Base-by-base conservation (phyloP, 2,888 invertebrate species). In the Odontocerum albicorne region DNA sequence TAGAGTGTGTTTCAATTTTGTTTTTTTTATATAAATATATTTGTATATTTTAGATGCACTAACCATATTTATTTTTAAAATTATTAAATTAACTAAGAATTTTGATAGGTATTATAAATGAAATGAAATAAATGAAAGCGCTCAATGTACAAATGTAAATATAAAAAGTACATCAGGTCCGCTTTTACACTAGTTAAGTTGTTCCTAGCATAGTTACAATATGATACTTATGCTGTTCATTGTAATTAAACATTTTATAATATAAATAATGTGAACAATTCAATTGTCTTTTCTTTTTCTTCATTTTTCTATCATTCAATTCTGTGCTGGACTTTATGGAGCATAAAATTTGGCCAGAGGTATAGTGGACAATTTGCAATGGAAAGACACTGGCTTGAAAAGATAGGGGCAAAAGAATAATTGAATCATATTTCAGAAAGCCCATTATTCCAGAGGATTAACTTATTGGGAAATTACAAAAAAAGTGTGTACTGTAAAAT, bases 161-260 rank as follows among this genome's bases (percentile, higher is more conserved):
- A 78, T 73, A 72, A 58, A 71, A 72, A 76, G 70, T 72, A 74
- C 72, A 74, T 74, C 73, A 72, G 75, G 75, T 75, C 75, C 74
- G 77, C 77, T 77, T 77, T 72, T 73, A 73, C 71, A 71, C 74
- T 56, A 72, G 70, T 67, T 77, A 77, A 78, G 75, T 77, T 77
- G 78, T 78, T 78, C 71, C 75, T 78, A 78, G 75, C 71, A 74
- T 77, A 77, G 76, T 76, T 77, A 77, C 73, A 75, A 75, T 75
- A 77, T 75, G 75, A 78, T 77, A 78, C 77, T 77, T 77, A 78
- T 78, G 75, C 75, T 77, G 77, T 77, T 77, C 77, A 77, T 74
- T 77, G 77, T 77, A 78, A 78, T 76, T 76, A 78, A 77, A 78
- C 78, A 77, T 78, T 78, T 78, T 78, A 77, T 78, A 77, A 77